Evolutionary conservation across 2,113 vertebrate species (phyloP).

Genomic region (Microcebus ravelobensis): DNA sequence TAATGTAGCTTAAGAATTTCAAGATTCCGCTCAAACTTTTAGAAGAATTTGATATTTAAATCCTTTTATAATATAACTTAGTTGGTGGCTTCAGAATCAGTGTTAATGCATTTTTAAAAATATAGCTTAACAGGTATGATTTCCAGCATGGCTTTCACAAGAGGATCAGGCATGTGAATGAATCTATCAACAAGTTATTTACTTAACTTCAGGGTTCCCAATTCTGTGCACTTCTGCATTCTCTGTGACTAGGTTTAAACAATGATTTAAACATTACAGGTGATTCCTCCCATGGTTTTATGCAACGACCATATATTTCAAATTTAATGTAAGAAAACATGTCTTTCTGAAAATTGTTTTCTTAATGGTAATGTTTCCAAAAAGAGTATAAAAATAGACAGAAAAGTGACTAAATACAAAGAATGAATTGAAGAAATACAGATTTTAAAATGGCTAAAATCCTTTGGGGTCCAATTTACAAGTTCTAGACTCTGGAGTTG

Average conservation of each 20-base stretch:
- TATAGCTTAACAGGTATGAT: not conserved
- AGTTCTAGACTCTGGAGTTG: not conserved
- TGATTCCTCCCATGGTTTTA: not conserved
- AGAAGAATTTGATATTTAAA: conserved; percentile 23
- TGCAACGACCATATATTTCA: not conserved
- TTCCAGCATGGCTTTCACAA: conserved; percentile 7
- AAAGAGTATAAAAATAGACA: not conserved
- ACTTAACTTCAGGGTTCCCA: not conserved
- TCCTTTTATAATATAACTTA: not conserved
- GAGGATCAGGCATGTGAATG: not conserved
- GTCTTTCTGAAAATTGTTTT: not conserved
- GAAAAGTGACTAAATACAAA: not conserved
- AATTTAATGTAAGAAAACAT: not conserved
- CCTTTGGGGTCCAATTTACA: not conserved
- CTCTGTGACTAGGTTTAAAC: not conserved
- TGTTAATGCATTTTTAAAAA: not conserved
- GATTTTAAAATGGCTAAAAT: conserved; percentile 14
- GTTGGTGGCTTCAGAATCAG: not conserved
- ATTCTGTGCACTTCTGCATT: not conserved
- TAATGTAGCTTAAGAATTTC: conserved; percentile 37
- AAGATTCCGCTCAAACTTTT: not conserved
- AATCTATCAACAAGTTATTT: not conserved
- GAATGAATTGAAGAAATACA: not conserved
- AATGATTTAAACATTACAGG: not conserved
- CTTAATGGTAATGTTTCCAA: not conserved